A percentile compares a stretch with the other conserved stretches of the same genome.
These are phyloP conservation scores for Matsumurasca onukii DNA, from an alignment of 1,140 invertebrate genomes.

Conservation along the genomic window DNA sequence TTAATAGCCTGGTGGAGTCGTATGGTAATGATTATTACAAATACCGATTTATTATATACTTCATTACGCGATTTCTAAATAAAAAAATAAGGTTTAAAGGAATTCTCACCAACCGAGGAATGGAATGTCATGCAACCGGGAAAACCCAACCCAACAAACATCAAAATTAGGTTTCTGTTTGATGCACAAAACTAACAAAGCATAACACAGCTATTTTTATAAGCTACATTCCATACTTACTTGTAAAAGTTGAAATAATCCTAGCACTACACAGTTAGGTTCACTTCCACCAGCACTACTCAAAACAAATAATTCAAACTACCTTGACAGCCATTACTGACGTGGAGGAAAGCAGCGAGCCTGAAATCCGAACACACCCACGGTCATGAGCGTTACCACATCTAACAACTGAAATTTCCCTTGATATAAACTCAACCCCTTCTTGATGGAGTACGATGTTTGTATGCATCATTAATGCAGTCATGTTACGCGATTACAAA, in stretches of 20 bases:
- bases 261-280: not conserved
- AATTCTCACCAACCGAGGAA: not conserved
- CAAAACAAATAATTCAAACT: constrained; percentile 1
- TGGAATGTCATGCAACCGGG: constrained; percentile 17
- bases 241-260: not conserved
- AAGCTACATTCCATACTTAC: not conserved
- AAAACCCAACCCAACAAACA: not conserved
- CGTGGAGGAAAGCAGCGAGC: constrained; percentile 1
- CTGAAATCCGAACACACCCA: no score
- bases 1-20: not conserved
- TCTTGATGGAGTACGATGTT: no score
- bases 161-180: not conserved
- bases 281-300: not conserved
- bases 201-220: not conserved
- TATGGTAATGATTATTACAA: not conserved
- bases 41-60: not conserved
- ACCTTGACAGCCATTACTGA: constrained; percentile 10
- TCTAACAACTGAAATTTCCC: no score
- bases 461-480: no score
- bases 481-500: no score
- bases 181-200: not conserved
- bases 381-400: no score
- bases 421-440: no score
- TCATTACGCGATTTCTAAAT: not conserved
- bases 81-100: not conserved